Evolutionary conservation across 2,113 vertebrate genomes (phyloP), one percentile per base, ranked within the genome.

Genomic region (Australoheros scitulus): DNA sequence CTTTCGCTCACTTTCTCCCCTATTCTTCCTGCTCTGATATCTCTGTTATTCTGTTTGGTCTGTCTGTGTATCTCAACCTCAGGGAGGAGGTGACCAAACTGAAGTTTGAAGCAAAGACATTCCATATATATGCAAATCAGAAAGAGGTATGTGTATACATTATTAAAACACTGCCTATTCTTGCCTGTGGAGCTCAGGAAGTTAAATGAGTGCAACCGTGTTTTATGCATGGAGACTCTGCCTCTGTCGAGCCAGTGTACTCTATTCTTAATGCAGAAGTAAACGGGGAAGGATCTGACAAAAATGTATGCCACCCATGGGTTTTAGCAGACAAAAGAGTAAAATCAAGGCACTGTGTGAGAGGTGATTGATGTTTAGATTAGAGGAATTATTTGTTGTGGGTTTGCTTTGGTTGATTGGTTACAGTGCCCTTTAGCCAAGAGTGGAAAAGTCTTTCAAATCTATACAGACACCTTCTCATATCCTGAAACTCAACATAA

Each of bases 91-190:
- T 99, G 94, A 97, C 97, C 93, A 99, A 99, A 90, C 96, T 99
- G 94, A 99, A 99, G 92, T 99, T 99, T 26, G 98, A 99, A 93
- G 98, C 97, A 89, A 99, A 99, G 96, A 99, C 98, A 84, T 99
- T 99, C 95, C 97, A 99, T 90, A 94, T 99, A 91, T 99, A 99
- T 52, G 98, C 98, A 92, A 99, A 97, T 92, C 97, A 99, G 95
- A 97, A 96, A 78, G 98, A 99, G 98, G 98, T 99, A 94, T 95
- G 97, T 83, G 17, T 32, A 78, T 89, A 56, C 75, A 88, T 89
- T 83, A 90, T 90, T 86, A 43, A 89, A 85, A 75, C 11, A 1
- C 11, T 68, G 15, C 24, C 20, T 77, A 77, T 43, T 59, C 20
- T 59, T 24, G 55, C 26, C 55, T 36, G 29, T 78, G 55, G 64